Base-by-base conservation (phyloP, 2,113 vertebrate genomes). In the Myotis yumanensis region DNA sequence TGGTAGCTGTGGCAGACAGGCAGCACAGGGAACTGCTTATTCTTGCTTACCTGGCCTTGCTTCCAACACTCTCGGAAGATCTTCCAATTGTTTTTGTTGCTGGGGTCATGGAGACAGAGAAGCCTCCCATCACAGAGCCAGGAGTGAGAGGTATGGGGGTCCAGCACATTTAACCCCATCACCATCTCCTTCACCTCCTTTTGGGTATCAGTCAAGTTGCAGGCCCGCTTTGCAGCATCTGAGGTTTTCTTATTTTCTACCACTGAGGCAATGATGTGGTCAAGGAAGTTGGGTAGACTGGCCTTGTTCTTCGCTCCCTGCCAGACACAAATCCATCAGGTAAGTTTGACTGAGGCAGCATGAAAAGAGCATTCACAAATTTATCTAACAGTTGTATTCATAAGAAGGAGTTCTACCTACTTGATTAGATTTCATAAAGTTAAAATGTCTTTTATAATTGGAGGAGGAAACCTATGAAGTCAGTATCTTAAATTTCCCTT, bases 41-140 rank as follows among this genome's bases (percentile, higher is more conserved):
- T 72, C 54, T 96, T 92, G 76, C 98, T 97, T 97, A 99, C 99
- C 98, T 99, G 99, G 93, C 99, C 99, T 98, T 99, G 99, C 94
- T 99, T 99, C 99, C 99, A 99, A 98, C 99, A 99, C 95, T 99
- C 99, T 92, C 99, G 99, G 98, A 99, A 99, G 97, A 99, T 99
- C 98, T 99, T 99, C 99, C 99, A 99, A 98, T 99, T 99, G 98
- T 99, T 99, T 98, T 98, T 97, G 98, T 99, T 99, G 98, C 99
- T 99, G 90, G 99, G 99, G 97, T 99, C 99, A 96, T 99, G 99
- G 93, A 99, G 98, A 98, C 99, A 99, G 90, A 99, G 99, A 40
- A 99, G 99, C 90, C 99, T 98, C 62, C 99, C 99, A 80, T 99
- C 99, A 96, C 99, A 99, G 30, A 99, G 99, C 99, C 99, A 99